Percentiles rank a stretch among this genome's conserved stretches.
Conservation (phyloP, 2,113 vertebrate genomes). For the Panthera uncia region DNA sequence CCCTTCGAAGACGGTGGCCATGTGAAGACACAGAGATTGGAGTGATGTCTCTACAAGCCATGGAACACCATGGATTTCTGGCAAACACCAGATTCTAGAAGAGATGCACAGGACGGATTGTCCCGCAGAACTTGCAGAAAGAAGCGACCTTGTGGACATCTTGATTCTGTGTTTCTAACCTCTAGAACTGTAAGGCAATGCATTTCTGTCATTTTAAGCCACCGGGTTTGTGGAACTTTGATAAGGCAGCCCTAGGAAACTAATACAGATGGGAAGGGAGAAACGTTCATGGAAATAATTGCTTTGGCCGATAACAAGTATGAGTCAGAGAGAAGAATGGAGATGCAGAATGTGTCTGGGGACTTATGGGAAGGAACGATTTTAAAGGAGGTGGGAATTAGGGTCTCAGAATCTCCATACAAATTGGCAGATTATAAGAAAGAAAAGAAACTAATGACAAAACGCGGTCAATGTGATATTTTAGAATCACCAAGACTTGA, state of each 20-base stretch:
- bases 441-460: slow-evolving; percentile 17
- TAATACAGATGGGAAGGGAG: background rate
- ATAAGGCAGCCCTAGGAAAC: background rate
- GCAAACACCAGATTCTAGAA: background rate
- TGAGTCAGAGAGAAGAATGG: slow-evolving; percentile 31
- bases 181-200: background rate
- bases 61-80: background rate
- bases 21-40: background rate
- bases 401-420: slow-evolving; percentile 2
- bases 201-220: background rate
- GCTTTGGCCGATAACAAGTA: slow-evolving; percentile 3
- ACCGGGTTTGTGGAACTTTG: background rate
- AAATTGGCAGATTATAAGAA: slow-evolving; percentile 14
- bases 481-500: background rate
- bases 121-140: background rate
- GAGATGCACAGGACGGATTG: background rate
- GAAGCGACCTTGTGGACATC: background rate
- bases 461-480: background rate
- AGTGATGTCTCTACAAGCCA: background rate
- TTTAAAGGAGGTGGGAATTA: slow-evolving; percentile 28
- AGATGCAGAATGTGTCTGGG: background rate
- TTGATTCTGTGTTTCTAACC: background rate
- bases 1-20: background rate
- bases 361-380: background rate
- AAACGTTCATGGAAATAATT: slow-evolving; percentile 8